A percentile compares a stretch with the other conserved stretches of the same genome.
Evolutionary conservation across 1,140 invertebrate species (phyloP).

Genomic region (Nebria ingens): DNA sequence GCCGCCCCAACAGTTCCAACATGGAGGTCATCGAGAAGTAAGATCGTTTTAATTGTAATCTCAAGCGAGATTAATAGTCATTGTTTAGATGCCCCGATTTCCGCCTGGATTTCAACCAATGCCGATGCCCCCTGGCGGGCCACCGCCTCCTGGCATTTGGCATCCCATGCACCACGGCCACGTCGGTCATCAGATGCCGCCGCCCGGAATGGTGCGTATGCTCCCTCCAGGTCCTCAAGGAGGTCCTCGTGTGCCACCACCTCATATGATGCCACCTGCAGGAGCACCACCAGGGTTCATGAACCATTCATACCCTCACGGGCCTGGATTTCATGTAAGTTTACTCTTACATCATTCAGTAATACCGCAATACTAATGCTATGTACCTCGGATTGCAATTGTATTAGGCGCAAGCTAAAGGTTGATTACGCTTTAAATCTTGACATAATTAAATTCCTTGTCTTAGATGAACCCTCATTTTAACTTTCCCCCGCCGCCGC

Average conservation of each 20-base stretch:
- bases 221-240: conserved; percentile 31
- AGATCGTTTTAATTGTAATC: background rate
- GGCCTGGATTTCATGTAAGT: conserved; percentile 19
- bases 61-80: background rate
- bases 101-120: background rate
- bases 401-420: too few relatives aligned
- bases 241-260: conserved; percentile 19
- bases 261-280: too few relatives aligned
- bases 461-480: conserved; percentile 21
- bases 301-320: conserved; percentile 11
- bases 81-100: background rate
- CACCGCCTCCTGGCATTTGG: conserved; percentile 28
- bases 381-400: too few relatives aligned
- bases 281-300: conserved; percentile 12
- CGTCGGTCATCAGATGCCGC: conserved; percentile 26
- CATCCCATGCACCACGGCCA: conserved; percentile 27
- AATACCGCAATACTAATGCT: background rate
- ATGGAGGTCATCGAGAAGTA: background rate
- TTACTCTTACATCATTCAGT: background rate
- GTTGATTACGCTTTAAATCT: too few relatives aligned
- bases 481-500: conserved; percentile 27
- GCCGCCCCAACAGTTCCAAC: conserved; percentile 11
- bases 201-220: conserved; percentile 15
- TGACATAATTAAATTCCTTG: too few relatives aligned
- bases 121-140: conserved; percentile 14